Evolutionary conservation across 2,797 vertebrate species (phyloP).

Genomic region (Sebastes umbrosus): DNA sequence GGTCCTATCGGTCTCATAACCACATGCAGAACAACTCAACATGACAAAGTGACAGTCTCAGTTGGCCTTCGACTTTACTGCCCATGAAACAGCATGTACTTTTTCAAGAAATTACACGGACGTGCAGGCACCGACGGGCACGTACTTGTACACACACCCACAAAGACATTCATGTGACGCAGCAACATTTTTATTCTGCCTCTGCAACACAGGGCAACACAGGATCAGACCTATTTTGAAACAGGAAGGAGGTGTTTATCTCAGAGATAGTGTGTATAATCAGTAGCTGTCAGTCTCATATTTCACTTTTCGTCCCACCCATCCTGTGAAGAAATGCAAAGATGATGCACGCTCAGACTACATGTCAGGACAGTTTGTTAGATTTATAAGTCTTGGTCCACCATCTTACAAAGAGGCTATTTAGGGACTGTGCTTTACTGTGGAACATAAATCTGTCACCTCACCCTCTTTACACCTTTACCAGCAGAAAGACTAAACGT

Average conservation of each 20-base stretch:
- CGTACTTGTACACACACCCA: not conserved
- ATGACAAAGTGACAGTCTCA: not conserved
- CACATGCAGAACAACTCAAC: slow-evolving; percentile 12
- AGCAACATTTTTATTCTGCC: not conserved
- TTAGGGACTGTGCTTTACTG: not conserved
- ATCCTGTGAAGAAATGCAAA: not conserved
- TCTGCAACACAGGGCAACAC: slow-evolving; percentile 9
- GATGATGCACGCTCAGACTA: not conserved
- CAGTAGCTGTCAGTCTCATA: not conserved
- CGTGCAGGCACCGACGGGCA: not conserved
- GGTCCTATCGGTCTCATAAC: slow-evolving; percentile 39
- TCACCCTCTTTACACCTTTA: not conserved
- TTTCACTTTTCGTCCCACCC: not conserved
- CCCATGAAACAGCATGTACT: not conserved
- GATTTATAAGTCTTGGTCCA: slow-evolving; percentile 13
- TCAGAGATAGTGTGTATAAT: not conserved
- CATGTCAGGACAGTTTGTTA: not conserved
- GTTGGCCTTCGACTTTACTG: not conserved
- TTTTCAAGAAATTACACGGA: not conserved
- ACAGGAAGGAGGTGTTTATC: not conserved
- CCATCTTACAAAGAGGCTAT: not conserved
- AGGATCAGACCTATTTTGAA: not conserved
- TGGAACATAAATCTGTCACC: not conserved
- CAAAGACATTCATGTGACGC: not conserved
- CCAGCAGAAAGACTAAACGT: not conserved